Conservation (phyloP, 2,888 invertebrate genomes). For the Pharmacophagus antenor region DNA sequence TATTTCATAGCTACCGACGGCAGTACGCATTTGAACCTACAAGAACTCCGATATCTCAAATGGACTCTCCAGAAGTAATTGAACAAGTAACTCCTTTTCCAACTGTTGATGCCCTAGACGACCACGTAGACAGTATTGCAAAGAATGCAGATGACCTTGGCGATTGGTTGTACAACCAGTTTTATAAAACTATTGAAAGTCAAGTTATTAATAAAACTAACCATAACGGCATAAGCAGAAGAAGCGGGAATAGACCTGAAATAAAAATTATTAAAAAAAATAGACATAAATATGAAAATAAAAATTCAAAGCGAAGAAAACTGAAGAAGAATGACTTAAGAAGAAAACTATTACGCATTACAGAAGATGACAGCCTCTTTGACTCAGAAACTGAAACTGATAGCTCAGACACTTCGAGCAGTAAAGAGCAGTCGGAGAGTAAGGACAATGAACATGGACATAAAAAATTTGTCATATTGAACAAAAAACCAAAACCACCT, state of each 20-base stretch:
- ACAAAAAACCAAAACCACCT: conserved; percentile 60
- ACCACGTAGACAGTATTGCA: conserved; percentile 51
- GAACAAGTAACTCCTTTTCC: conserved; percentile 38
- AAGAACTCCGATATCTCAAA: conserved; percentile 35
- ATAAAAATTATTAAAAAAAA: conserved; percentile 30
- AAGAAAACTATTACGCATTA: conserved; percentile 58
- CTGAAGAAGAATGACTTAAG: conserved; percentile 46
- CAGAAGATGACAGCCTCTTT: conserved; percentile 67
- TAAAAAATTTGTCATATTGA: conserved; percentile 61
- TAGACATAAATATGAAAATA: conserved; percentile 33
- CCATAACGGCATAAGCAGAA: conserved; percentile 46
- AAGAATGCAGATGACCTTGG: conserved; percentile 65
- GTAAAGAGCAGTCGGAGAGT: conserved; percentile 27
- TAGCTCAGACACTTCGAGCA: conserved; percentile 34
- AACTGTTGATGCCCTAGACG: conserved; percentile 40
- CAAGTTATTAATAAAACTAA: conserved; percentile 66
- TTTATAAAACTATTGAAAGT: conserved; percentile 70
- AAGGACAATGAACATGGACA: conserved; percentile 55
- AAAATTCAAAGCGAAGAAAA: conserved; percentile 38
- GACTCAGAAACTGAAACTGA: conserved; percentile 48
- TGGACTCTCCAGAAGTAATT: conserved; percentile 31
- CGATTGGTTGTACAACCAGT: conserved; percentile 73
- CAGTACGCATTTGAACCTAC: conserved; percentile 45
- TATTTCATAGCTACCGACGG: conserved; percentile 51
- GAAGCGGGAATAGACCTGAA: conserved; percentile 42